Evolutionary conservation across 1,140 invertebrate species (phyloP).

Genomic region (Cataglyphis hispanica): DNA sequence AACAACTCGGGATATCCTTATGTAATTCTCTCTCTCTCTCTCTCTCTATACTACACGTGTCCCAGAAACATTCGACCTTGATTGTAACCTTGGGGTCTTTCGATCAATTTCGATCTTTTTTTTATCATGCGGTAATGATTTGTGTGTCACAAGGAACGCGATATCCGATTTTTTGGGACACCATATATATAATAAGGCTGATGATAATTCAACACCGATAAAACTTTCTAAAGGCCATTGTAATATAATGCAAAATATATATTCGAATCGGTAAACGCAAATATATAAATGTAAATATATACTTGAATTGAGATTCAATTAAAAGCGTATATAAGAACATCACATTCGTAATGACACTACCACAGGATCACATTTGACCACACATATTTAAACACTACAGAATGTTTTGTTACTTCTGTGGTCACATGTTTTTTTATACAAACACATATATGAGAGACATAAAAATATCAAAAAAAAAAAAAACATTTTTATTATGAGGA

Average conservation of each 20-base stretch:
- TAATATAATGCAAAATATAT: not conserved
- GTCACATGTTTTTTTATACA: too few species aligned
- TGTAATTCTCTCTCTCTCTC: not conserved
- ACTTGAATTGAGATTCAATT: not conserved
- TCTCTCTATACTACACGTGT: not conserved
- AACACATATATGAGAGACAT: too few species aligned
- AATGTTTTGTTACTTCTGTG: too few species aligned
- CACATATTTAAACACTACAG: too few species aligned
- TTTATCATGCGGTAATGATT: too few species aligned
- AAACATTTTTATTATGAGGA: too few species aligned
- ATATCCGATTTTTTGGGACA: not conserved
- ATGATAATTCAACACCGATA: not conserved
- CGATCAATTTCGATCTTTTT: not conserved
- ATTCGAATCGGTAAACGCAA: too few species aligned
- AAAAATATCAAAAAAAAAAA: too few species aligned
- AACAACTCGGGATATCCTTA: constrained; percentile 1
- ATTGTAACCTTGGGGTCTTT: not conserved
- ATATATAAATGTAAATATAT: too few species aligned
- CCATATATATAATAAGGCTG: not conserved
- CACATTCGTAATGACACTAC: not conserved
- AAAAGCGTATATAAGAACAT: too few species aligned
- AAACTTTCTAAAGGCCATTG: not conserved
- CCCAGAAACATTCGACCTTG: not conserved
- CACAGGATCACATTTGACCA: not conserved
- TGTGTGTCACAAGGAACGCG: too few species aligned